A percentile compares a stretch with the other conserved stretches of the same genome.
Conservation (phyloP, 1,140 invertebrate species). For the Penaeus chinensis region DNA sequence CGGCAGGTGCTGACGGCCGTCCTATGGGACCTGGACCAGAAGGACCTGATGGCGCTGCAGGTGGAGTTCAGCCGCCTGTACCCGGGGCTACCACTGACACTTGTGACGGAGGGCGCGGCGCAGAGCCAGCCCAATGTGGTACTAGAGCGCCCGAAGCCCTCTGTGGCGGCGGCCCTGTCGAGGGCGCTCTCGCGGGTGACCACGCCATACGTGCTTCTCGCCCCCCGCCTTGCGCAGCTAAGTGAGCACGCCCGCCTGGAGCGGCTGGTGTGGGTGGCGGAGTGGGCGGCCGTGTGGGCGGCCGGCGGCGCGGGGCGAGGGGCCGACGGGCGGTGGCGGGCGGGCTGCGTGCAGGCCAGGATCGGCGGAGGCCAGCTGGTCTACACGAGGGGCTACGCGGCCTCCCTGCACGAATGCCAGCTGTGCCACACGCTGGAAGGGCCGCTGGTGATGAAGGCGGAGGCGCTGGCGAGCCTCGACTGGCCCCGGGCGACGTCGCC, state of each 20-base stretch:
- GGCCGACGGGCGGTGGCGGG: slow-evolving; percentile 47
- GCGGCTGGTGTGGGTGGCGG: slow-evolving; percentile 57
- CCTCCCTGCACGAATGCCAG: slow-evolving; percentile 48
- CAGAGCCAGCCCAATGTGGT: not conserved
- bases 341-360: slow-evolving; percentile 44
- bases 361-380: slow-evolving; percentile 35
- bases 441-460: slow-evolving; percentile 41
- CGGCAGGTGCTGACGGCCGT: slow-evolving; percentile 42
- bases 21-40: slow-evolving; percentile 38
- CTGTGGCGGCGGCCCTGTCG: slow-evolving; percentile 21
- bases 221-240: slow-evolving; percentile 24
- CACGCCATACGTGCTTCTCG: slow-evolving; percentile 51
- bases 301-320: slow-evolving; percentile 44
- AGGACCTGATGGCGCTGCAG: slow-evolving; percentile 18
- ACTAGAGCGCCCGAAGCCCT: slow-evolving; percentile 26
- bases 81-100: slow-evolving; percentile 14
- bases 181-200: slow-evolving; percentile 22
- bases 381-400: slow-evolving; percentile 39
- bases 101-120: slow-evolving; percentile 2
- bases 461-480: slow-evolving; percentile 27
- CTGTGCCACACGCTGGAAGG: slow-evolving; percentile 46
- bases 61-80: slow-evolving; percentile 40
- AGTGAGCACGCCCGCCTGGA: slow-evolving; percentile 47
- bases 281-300: slow-evolving; percentile 53
- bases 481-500: slow-evolving; percentile 2